Evolutionary conservation across 2,888 invertebrate species (phyloP).

Genomic region (Frankliniella fusca): DNA sequence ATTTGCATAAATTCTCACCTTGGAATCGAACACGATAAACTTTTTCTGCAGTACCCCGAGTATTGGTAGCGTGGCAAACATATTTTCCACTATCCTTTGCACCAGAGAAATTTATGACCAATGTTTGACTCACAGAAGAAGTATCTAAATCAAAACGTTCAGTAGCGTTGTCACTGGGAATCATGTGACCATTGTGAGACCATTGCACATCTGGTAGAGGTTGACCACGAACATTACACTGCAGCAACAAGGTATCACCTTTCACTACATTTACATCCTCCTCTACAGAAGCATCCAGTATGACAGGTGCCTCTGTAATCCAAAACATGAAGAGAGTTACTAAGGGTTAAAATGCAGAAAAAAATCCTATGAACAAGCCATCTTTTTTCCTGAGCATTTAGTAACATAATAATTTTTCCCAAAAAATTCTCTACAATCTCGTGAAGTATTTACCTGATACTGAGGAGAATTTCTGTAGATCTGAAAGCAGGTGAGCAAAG

Average conservation of each 20-base stretch:
- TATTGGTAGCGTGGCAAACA: constrained; percentile 58
- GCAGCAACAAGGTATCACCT: constrained; percentile 37
- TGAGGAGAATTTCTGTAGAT: constrained; percentile 12
- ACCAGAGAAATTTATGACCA: constrained; percentile 30
- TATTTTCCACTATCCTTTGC: constrained; percentile 52
- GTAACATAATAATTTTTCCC: no score
- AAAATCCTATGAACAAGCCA: not conserved
- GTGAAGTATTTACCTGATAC: not conserved
- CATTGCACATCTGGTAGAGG: constrained; percentile 49
- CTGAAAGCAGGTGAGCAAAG: constrained; percentile 20
- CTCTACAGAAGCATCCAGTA: constrained; percentile 42
- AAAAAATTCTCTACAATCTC: not conserved
- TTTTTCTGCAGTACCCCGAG: constrained; percentile 54
- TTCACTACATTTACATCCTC: constrained; percentile 46
- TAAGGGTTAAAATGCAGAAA: constrained; percentile 15
- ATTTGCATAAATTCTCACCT: constrained; percentile 42
- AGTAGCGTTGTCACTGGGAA: constrained; percentile 22
- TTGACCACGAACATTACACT: constrained; percentile 47
- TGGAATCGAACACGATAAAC: constrained; percentile 53
- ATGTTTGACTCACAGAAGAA: constrained; percentile 25
- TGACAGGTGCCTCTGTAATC: constrained; percentile 40
- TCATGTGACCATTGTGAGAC: constrained; percentile 44
- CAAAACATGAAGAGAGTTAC: not conserved
- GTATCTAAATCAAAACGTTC: constrained; percentile 31
- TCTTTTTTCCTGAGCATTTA: not conserved